A percentile compares a stretch with the other conserved stretches of the same genome.
Conservation (phyloP, 1,140 invertebrate genomes). For the Drosophila asahinai region DNA sequence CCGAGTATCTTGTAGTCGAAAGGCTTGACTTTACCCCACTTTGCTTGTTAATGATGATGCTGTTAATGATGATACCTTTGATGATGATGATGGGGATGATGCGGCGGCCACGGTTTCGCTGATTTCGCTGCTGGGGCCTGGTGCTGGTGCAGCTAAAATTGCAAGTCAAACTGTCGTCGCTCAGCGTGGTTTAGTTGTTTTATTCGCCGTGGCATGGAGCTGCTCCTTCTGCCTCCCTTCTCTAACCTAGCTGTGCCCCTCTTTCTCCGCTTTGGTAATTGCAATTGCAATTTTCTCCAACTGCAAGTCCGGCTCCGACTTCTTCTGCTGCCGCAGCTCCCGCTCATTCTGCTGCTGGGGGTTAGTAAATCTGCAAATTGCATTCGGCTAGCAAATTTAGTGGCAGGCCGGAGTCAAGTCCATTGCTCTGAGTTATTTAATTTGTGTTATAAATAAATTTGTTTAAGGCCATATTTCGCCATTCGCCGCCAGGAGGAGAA, state of each 20-base stretch:
- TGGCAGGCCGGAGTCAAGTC: conserved; percentile 53
- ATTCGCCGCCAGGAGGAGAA: conserved; percentile 7
- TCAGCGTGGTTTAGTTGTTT: conserved; percentile 75
- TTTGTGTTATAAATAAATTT: conserved; percentile 83
- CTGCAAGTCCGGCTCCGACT: conserved; percentile 33
- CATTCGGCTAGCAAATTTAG: conserved; percentile 65
- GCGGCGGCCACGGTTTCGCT: conserved; percentile 42
- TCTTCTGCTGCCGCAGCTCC: conserved; percentile 9
- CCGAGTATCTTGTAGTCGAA: conserved; percentile 13
- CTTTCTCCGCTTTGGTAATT: conserved; percentile 67
- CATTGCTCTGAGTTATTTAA: conserved; percentile 73
- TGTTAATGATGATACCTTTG: conserved; percentile 50
- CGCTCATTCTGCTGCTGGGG: conserved; percentile 23
- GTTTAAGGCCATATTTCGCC: conserved; percentile 74
- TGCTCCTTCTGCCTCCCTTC: conserved; percentile 3
- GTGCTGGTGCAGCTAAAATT: conserved; percentile 62
- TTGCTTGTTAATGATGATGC: conserved; percentile 25
- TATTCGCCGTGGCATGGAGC: conserved; percentile 40
- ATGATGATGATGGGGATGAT: conserved; percentile 54
- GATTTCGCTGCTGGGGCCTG: conserved; percentile 47
- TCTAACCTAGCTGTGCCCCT: conserved; percentile 6
- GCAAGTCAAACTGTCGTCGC: conserved; percentile 82
- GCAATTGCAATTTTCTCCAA: conserved; percentile 80
- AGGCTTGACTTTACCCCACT: conserved; percentile 1
- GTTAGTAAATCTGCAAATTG: conserved; percentile 72